Evolutionary conservation across 2,113 vertebrate genomes (phyloP).

Genomic region (human): DNA sequence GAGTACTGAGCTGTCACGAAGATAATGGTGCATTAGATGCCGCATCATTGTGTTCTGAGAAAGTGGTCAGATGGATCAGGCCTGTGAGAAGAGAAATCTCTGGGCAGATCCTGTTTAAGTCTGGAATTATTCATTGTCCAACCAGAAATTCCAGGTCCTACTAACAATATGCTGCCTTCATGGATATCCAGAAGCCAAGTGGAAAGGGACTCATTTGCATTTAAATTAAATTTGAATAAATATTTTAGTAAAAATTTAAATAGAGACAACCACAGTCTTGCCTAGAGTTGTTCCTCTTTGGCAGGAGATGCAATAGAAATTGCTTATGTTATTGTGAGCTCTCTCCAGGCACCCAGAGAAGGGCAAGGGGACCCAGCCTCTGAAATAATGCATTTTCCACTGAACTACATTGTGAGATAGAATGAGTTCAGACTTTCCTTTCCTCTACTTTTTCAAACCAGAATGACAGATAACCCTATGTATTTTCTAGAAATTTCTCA

Average conservation of each 20-base stretch:
- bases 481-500: not conserved
- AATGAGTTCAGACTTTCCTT: not conserved
- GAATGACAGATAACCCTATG: not conserved
- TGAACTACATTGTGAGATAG: not conserved
- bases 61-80: accelerated
- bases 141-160: not conserved
- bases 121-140: not conserved
- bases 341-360: not conserved
- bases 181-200: too few relatives aligned
- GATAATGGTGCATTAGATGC: accelerated
- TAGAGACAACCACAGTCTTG: not conserved
- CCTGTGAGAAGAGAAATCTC: not conserved
- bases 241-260: slow-evolving; percentile 32
- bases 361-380: not conserved
- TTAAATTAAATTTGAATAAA: slow-evolving; percentile 44
- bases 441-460: not conserved
- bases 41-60: not conserved
- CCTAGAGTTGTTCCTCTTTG: not conserved
- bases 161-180: not conserved
- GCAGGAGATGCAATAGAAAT: not conserved
- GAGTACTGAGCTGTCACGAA: not conserved
- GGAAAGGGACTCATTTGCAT: not conserved
- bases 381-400: not conserved
- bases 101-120: too few relatives aligned
- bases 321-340: not conserved